These are phyloP conservation scores for Linepithema humile DNA, from an alignment of 1,140 invertebrate species.

Conservation along the genomic window DNA sequence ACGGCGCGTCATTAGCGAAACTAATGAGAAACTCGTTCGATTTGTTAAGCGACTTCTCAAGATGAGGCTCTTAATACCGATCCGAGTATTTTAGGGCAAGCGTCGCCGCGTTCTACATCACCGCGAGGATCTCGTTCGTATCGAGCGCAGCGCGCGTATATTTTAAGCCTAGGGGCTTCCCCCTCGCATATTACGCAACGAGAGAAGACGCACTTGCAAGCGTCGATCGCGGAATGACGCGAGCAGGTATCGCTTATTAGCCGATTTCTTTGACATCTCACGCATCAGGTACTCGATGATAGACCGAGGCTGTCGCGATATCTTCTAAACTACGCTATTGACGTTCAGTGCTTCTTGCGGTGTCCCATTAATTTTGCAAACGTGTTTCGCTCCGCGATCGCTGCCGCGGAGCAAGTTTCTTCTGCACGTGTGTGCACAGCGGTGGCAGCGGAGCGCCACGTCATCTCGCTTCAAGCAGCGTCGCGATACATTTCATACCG, in stretches of 20 bases:
- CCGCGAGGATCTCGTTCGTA: slow-evolving; percentile 3
- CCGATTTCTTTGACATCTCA: slow-evolving; percentile 7
- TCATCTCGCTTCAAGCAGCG: slow-evolving; percentile 35
- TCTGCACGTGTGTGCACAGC: not conserved
- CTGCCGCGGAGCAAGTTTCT: slow-evolving; percentile 32
- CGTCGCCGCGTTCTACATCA: slow-evolving; percentile 15
- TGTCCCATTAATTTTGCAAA: slow-evolving; percentile 53
- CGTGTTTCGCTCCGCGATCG: slow-evolving; percentile 15
- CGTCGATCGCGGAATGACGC: not conserved
- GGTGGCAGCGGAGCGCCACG: not conserved
- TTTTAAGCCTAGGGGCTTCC: slow-evolving; percentile 41
- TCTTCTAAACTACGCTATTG: slow-evolving; percentile 34
- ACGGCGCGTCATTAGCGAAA: not conserved
- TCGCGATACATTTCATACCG: slow-evolving; percentile 24
- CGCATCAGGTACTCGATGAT: slow-evolving; percentile 11
- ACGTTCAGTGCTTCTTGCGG: slow-evolving; percentile 10
- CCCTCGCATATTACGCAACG: slow-evolving; percentile 20
- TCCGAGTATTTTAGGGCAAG: slow-evolving; percentile 12
- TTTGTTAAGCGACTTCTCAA: slow-evolving; percentile 5
- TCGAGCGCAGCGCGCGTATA: slow-evolving; percentile 7
- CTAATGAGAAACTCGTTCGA: slow-evolving; percentile 9
- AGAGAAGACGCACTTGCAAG: not conserved
- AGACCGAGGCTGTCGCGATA: slow-evolving; percentile 16
- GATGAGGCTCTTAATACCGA: not conserved
- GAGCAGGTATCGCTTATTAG: slow-evolving; percentile 2